Evolutionary conservation across 2,797 vertebrate genomes (phyloP), one percentile per base, ranked within the genome.

Genomic region (Lithobates pipiens): DNA sequence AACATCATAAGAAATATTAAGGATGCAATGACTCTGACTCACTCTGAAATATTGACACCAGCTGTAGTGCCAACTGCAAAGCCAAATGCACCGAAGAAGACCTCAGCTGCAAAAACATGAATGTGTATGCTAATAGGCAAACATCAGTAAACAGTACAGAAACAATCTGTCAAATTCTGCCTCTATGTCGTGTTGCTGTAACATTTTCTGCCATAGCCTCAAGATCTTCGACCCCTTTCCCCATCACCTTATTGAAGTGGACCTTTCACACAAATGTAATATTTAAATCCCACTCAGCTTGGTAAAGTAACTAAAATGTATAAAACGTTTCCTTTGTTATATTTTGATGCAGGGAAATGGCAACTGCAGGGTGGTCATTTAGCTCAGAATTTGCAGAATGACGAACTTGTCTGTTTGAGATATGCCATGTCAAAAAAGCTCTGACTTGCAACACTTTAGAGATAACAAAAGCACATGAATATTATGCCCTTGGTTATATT

Each of bases 31-130:
- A 50, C 69, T 39, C 32, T 29, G 69, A 81, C 32, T 81, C 79
- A 72, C 68, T 54, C 79, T 72, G 79, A 73, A 61, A 81, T 61
- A 61, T 54, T 63, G 79, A 73, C 79, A 81, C 79, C 79, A 81
- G 79, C 79, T 81, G 79, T 50, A 11, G 34, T 81, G 79, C 79
- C 69, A 81, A 81, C 79, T 73, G 79, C 36, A 73, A 61, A 27
- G 69, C 34, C 36, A 57, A 81, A 63, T 54, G 77, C 10, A 57
- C 57, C 61, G 68, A 81, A 69, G 73, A 81, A 81, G 79, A 61
- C 2, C 36, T 81, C 79, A 81, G 72, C 80, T 74, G 80, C 27
- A 46, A 82, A 74, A 82, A 75, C 80, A 82, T 65, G 71, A 74
- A 82, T 71, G 79, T 42, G 32, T 9, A 61, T 54, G 50, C 50